Conservation (phyloP, 92 coral and sea anemone genomes). For the Epizoanthus scotinus region DNA sequence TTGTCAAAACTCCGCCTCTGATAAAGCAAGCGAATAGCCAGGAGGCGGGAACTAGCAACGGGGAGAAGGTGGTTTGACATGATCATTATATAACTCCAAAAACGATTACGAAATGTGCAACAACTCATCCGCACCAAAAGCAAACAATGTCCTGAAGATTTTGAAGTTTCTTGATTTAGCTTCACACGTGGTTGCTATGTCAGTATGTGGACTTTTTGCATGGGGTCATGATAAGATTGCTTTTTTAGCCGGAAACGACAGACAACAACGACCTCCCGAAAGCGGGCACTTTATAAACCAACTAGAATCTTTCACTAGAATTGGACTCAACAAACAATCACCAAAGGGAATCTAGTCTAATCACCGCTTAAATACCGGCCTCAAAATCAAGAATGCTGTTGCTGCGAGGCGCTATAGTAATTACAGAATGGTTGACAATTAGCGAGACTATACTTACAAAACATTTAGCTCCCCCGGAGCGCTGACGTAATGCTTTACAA, state of each 20-base stretch:
- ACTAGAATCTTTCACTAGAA: neutral
- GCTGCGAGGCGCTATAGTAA: constrained; percentile 27
- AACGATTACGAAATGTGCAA: constrained; percentile 14
- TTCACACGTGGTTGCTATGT: constrained; percentile 21
- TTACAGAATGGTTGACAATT: constrained; percentile 35
- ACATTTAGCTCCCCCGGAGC: constrained; percentile 43
- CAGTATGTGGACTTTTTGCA: constrained; percentile 21
- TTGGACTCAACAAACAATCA: constrained; percentile 10
- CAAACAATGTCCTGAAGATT: constrained; percentile 9
- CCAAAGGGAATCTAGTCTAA: constrained; percentile 4
- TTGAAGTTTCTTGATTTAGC: constrained; percentile 19
- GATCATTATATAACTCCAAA: neutral
- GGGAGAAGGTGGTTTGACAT: neutral
- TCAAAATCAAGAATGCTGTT: constrained; percentile 15
- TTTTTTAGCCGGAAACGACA: constrained; percentile 26
- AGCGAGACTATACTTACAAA: constrained; percentile 25
- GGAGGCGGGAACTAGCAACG: neutral
- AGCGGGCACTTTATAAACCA: neutral
- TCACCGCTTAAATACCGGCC: constrained; percentile 23
- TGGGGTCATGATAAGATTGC: constrained; percentile 20
- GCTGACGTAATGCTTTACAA: constrained; percentile 31
- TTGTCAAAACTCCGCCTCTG: constrained; percentile 25
- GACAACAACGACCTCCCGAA: constrained; percentile 1
- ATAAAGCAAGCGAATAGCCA: neutral
- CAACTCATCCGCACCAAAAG: constrained; percentile 28